Evolutionary conservation across 2,888 invertebrate genomes (phyloP), one percentile per base, ranked within the genome.

Genomic region (Eupithecia subumbrata): DNA sequence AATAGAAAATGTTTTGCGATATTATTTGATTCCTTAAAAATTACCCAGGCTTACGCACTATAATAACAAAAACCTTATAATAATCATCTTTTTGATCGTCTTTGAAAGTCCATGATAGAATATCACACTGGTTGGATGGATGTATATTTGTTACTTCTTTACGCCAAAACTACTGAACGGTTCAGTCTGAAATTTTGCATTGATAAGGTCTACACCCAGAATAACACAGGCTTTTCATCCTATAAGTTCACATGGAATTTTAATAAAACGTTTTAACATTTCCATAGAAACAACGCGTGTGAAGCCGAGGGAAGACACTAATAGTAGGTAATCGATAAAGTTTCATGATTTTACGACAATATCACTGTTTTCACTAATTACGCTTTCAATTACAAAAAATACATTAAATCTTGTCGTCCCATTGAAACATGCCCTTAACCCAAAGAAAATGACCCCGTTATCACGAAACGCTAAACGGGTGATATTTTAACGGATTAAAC

Each of bases 381-480:
- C n/a, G n/a, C n/a, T 52, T n/a, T 11, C 11, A 9, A n/a, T 52
- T n/a, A 52, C n/a, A 52, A 48, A 48, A 48, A 48, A 48, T 30
- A 30, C 30, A 30, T 30, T 30, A 30, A 52, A 52, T n/a, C n/a
- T 9, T n/a, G 18, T 9, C 7, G 30, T 0, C 34, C 64, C 7
- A 30, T 40, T 66, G 12, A 43, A 40, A 7, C 64, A 48, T 63
- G 69, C 56, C 66, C 40, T 71, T 60, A 22, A 30, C 37, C 67
- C 63, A 68, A 66, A 75, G 76, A 71, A 78, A 79, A 78, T 72
- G 63, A 22, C 72, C 34, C 76, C 69, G 69, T 72, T 74, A 76
- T 75, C 63, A 79, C 75, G 72, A 56, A 76, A 76, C 76, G 75
- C 75, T 79, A 80, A 81, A 79, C 76, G 75, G 78, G 78, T 67